Percentiles rank a stretch among this genome's conserved stretches.
Evolutionary conservation across 2,888 invertebrate species (phyloP).

Genomic region (Nemapogon koenigi): DNA sequence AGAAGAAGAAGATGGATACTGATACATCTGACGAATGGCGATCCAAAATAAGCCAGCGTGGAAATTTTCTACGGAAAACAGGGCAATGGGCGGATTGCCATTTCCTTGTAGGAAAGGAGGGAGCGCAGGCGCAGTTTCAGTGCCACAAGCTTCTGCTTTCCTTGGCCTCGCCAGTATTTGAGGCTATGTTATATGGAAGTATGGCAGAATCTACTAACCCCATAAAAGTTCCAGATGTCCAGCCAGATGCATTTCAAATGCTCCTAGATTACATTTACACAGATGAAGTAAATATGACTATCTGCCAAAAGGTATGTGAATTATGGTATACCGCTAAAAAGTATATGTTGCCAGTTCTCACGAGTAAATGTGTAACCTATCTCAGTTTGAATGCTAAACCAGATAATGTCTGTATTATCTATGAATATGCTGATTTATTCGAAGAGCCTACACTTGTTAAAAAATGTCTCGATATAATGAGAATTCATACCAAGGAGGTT

Average conservation of each 20-base stretch:
- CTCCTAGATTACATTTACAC: conserved; percentile 90
- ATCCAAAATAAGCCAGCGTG: neutral
- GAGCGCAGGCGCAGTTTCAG: too few relatives aligned
- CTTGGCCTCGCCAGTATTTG: too few relatives aligned
- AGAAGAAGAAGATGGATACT: too few relatives aligned
- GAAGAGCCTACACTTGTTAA: conserved; percentile 83
- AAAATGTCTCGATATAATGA: conserved; percentile 81
- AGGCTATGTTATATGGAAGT: too few relatives aligned
- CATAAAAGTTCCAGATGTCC: too few relatives aligned
- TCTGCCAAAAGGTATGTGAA: conserved; percentile 87
- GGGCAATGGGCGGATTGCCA: too few relatives aligned
- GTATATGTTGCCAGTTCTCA: conserved; percentile 84
- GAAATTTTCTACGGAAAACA: neutral
- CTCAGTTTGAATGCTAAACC: conserved; percentile 82
- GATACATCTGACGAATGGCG: neutral
- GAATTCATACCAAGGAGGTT: conserved; percentile 77
- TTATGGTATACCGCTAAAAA: conserved; percentile 89
- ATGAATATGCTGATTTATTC: conserved; percentile 85
- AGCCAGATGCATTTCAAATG: too few relatives aligned
- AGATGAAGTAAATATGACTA: conserved; percentile 78
- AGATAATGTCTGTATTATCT: conserved; percentile 83
- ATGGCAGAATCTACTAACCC: too few relatives aligned
- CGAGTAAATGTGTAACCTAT: conserved; percentile 82
- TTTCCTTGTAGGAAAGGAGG: too few relatives aligned
- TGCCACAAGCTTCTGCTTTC: too few relatives aligned